phyloP scores from a whole-genome alignment of 30 jellyfish, hydroid and myxozoan species.

The Hydractinia symbiolongicarpus region DNA sequence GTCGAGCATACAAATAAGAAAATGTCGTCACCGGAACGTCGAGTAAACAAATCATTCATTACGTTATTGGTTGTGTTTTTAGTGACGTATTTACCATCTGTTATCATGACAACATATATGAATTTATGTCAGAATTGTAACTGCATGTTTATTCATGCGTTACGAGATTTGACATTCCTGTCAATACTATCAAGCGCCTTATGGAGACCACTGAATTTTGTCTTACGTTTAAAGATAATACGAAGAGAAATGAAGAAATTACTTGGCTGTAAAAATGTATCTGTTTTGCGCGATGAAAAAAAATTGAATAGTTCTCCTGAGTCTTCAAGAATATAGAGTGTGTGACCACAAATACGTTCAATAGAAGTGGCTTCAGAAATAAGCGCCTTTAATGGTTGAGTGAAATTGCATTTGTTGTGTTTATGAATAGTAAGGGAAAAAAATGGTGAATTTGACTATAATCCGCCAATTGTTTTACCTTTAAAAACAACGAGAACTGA shows the following conservation, averaged over 20 bases:
- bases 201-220: constrained; percentile 24
- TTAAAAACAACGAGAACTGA: no score
- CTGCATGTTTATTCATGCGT: constrained; percentile 8
- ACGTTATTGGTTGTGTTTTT: constrained; percentile 19
- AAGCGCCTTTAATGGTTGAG: no score
- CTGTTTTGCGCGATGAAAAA: no score
- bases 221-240: background rate
- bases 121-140: constrained; percentile 23
- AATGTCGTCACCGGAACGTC: background rate
- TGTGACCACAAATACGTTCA: no score
- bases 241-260: background rate
- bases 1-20: background rate
- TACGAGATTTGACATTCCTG: constrained; percentile 7
- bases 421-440: no score
- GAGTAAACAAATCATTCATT: constrained; percentile 12
- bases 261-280: background rate
- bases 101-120: constrained; percentile 17
- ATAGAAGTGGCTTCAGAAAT: no score
- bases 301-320: no score
- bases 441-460: no score
- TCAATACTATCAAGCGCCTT: constrained; percentile 25
- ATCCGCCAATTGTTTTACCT: no score
- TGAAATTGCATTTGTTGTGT: no score
- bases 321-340: no score
- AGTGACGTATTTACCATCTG: constrained; percentile 25